phyloP scores from a whole-genome alignment of 2,797 vertebrate species.

The Lagocephalus sceleratus region DNA sequence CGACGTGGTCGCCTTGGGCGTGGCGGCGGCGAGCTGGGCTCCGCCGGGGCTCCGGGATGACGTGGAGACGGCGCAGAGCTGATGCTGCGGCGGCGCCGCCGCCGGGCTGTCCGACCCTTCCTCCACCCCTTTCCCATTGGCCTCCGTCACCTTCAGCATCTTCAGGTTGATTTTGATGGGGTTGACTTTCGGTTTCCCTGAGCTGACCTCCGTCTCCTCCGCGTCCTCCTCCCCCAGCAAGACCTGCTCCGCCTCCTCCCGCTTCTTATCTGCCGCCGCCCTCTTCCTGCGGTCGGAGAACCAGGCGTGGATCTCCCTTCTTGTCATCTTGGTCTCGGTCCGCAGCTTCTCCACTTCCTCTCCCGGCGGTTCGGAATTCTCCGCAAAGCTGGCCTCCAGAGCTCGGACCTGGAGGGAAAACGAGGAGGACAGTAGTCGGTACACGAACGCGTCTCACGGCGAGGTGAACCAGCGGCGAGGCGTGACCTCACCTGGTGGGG shows the following conservation, averaged over 20 bases:
- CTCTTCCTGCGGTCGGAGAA: conserved; percentile 90
- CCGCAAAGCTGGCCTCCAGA: conserved; percentile 89
- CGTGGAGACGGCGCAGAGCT: conserved; percentile 30
- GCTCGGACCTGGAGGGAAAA: conserved; percentile 77
- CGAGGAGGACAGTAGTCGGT: background rate
- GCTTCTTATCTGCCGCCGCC: conserved; percentile 78
- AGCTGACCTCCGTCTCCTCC: conserved; percentile 60
- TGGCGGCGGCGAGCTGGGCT: conserved; percentile 31
- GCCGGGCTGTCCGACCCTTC: conserved; percentile 40
- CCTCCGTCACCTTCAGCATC: conserved; percentile 93
- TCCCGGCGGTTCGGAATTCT: conserved; percentile 81
- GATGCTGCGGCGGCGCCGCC: conserved; percentile 25
- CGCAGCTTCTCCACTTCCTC: conserved; percentile 93
- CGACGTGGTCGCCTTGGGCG: conserved; percentile 46
- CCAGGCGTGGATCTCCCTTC: conserved; percentile 95
- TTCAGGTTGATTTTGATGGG: conserved; percentile 98
- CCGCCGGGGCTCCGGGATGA: conserved; percentile 30
- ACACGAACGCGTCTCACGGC: too few relatives aligned
- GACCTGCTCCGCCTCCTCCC: conserved; percentile 72
- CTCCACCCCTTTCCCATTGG: conserved; percentile 79
- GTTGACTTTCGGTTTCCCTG: conserved; percentile 85
- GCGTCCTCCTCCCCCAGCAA: conserved; percentile 72
- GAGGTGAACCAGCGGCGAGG: too few relatives aligned
- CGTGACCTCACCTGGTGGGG: conserved; percentile 84
- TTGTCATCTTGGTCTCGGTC: conserved; percentile 94